Conservation (phyloP, 2,888 invertebrate genomes). For the Laspeyria flexula region DNA sequence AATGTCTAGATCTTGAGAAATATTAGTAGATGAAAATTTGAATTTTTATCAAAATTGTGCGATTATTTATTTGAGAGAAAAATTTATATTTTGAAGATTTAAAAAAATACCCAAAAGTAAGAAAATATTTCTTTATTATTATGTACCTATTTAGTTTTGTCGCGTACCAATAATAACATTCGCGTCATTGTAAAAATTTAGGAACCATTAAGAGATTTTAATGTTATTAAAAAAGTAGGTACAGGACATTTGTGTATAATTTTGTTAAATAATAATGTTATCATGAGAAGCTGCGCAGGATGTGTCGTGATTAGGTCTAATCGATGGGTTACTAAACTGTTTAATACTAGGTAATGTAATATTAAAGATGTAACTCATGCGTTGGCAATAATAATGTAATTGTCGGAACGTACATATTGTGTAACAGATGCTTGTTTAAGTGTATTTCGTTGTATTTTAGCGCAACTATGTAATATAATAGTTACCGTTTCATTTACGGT, state of each 20-base stretch:
- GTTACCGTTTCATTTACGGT: slow-evolving; percentile 62
- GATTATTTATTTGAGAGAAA: too few relatives aligned
- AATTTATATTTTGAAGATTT: too few relatives aligned
- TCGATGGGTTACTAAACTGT: slow-evolving; percentile 51
- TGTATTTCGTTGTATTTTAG: slow-evolving; percentile 75
- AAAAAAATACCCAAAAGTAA: too few relatives aligned
- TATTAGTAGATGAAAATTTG: too few relatives aligned
- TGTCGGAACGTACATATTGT: slow-evolving; percentile 55
- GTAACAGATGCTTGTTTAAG: slow-evolving; percentile 73
- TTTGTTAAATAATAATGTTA: neutral
- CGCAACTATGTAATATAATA: slow-evolving; percentile 72
- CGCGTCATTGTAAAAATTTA: too few relatives aligned
- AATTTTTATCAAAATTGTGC: too few relatives aligned
- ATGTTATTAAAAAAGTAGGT: neutral
- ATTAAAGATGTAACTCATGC: slow-evolving; percentile 50
- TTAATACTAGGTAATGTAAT: slow-evolving; percentile 56
- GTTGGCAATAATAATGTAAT: slow-evolving; percentile 61
- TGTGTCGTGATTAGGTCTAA: slow-evolving; percentile 42
- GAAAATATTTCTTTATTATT: too few relatives aligned
- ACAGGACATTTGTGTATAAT: slow-evolving; percentile 1
- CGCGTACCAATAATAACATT: too few relatives aligned
- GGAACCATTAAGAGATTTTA: neutral
- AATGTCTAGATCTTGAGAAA: too few relatives aligned
- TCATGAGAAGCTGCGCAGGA: slow-evolving; percentile 49
- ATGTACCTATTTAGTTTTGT: too few relatives aligned